A percentile compares a stretch with the other conserved stretches of the same genome.
Evolutionary conservation across 2,888 invertebrate genomes (phyloP).

Genomic region (Augiades crinisus): DNA sequence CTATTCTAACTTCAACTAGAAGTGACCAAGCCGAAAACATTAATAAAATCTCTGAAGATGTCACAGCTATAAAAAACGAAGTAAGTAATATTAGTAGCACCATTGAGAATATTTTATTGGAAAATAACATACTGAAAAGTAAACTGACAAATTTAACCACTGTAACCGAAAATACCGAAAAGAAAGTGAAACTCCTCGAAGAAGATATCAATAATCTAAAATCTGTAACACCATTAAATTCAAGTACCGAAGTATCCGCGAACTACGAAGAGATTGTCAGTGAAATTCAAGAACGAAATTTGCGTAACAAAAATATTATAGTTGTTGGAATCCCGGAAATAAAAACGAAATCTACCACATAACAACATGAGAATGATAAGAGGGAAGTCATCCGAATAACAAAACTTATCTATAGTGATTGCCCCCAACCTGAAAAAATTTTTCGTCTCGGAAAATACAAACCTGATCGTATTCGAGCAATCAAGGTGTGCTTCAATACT

Average conservation of each 20-base stretch:
- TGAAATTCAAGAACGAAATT: constrained; percentile 16
- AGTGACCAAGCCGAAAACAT: constrained; percentile 20
- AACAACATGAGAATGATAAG: constrained; percentile 3
- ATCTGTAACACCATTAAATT: neutral
- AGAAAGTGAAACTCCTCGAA: constrained; percentile 18
- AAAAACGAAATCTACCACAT: neutral
- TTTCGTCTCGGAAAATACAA: constrained; percentile 25
- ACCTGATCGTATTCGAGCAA: constrained; percentile 8
- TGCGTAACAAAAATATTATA: constrained; percentile 18
- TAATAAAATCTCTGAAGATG: constrained; percentile 12
- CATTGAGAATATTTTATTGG: constrained; percentile 14
- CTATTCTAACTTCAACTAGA: constrained; percentile 1
- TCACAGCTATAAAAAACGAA: constrained; percentile 24
- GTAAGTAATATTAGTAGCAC: constrained; percentile 15
- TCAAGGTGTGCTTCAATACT: constrained; percentile 25
- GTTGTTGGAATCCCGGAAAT: constrained; percentile 18
- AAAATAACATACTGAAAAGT: constrained; percentile 19
- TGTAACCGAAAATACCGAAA: constrained; percentile 1
- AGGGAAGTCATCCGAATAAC: constrained; percentile 10
- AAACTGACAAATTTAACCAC: constrained; percentile 7
- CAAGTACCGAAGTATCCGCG: neutral
- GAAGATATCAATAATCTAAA: constrained; percentile 13
- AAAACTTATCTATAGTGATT: neutral
- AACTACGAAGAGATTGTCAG: constrained; percentile 10
- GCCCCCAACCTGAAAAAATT: constrained; percentile 16